These are phyloP conservation scores for Eidolon helvum DNA, from an alignment of 2,113 vertebrate species.

Conservation along the genomic window DNA sequence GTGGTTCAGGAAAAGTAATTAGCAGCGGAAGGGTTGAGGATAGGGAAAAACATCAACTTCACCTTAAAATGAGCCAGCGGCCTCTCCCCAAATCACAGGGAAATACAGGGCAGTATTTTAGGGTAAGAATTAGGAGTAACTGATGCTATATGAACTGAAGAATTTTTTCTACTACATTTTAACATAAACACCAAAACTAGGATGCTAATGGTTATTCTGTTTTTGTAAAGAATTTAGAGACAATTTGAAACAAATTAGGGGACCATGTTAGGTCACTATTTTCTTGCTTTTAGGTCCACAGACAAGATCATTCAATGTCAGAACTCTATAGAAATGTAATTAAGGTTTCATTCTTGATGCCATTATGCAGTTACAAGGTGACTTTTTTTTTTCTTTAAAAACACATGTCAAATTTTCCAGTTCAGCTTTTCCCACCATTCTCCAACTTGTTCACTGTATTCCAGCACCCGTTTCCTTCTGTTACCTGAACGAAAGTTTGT, in stretches of 20 bases:
- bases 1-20: background rate
- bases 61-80: background rate
- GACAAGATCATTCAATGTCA: background rate
- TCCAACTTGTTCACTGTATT: too few relatives aligned
- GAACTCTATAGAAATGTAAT: background rate
- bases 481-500: background rate
- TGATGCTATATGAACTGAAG: background rate
- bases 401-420: background rate
- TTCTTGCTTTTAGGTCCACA: background rate
- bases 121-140: background rate
- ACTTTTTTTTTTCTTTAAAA: slow-evolving; percentile 1
- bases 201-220: background rate
- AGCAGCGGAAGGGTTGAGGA: background rate
- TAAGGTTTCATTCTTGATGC: slow-evolving; percentile 2
- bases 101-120: background rate
- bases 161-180: background rate
- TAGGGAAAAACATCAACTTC: background rate
- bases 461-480: rapidly evolving
- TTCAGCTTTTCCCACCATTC: background rate
- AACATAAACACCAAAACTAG: background rate
- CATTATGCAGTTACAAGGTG: background rate
- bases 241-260: background rate
- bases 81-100: background rate
- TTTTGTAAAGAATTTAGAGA: background rate
- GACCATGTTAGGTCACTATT: background rate